Percentiles rank a stretch among this genome's conserved stretches.
Evolutionary conservation across 2,113 vertebrate species (phyloP).

Genomic region (Neopipo cinnamomea): DNA sequence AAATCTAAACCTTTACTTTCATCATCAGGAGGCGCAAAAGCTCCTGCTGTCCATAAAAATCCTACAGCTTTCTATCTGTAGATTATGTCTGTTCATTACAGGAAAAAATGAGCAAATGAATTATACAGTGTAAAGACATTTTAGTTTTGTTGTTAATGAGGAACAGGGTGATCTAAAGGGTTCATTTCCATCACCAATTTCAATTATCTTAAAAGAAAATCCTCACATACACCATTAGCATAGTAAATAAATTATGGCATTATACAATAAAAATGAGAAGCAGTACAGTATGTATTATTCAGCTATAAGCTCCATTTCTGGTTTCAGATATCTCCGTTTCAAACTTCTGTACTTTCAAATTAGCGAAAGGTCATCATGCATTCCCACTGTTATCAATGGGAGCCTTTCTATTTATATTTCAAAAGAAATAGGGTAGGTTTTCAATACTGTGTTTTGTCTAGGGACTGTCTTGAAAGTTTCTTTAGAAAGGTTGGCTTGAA

Average conservation of each 20-base stretch:
- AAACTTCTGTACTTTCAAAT: not conserved
- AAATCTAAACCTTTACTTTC: not conserved
- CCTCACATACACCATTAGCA: not conserved
- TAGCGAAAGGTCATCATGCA: not conserved
- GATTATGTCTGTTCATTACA: not conserved
- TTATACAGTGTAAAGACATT: not conserved
- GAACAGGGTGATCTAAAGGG: not conserved
- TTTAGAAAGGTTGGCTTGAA: not conserved
- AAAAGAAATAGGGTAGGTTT: not conserved
- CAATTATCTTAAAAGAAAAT: conserved; percentile 3
- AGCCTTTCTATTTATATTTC: conserved; percentile 20
- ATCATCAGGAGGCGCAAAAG: not conserved
- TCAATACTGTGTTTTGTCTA: not conserved
- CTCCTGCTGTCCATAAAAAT: not conserved
- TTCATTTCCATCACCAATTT: not conserved
- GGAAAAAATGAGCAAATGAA: not conserved
- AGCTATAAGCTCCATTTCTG: not conserved
- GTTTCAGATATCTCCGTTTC: not conserved
- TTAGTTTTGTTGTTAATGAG: not conserved
- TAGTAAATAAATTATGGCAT: not conserved
- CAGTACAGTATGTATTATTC: not conserved
- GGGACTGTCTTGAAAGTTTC: not conserved
- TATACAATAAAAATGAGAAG: not conserved
- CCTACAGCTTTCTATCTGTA: not conserved
- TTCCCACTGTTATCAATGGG: not conserved